phyloP scores from a whole-genome alignment of 2,888 invertebrate species.

The Polyommatus iphigenia region DNA sequence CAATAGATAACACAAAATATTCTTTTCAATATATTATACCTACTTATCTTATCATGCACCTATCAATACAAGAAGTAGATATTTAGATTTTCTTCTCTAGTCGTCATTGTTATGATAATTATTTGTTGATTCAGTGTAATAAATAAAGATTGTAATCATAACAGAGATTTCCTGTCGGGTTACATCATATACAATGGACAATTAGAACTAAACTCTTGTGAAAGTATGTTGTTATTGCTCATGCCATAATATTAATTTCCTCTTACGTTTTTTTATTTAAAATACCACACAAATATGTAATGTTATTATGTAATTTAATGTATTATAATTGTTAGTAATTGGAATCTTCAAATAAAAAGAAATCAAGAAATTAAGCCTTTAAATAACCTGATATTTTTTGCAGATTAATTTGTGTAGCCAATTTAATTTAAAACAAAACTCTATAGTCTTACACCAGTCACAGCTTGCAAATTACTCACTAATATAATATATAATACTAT shows the following conservation, averaged over 20 bases:
- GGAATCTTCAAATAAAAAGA: neutral
- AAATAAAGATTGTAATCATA: neutral
- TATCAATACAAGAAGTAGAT: conserved; percentile 10
- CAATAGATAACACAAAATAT: conserved; percentile 6
- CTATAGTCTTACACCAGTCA: neutral
- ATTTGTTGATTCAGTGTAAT: conserved; percentile 8
- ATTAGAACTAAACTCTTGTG: conserved; percentile 17
- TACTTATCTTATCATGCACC: conserved; percentile 6
- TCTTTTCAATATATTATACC: neutral
- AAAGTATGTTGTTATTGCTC: conserved; percentile 9
- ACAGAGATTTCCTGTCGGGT: neutral
- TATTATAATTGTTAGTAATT: neutral
- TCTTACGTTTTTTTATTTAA: conserved; percentile 7
- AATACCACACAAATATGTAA: neutral
- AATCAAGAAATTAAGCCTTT: neutral
- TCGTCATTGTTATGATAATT: conserved; percentile 9
- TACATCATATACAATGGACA: conserved; percentile 28
- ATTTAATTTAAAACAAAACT: neutral
- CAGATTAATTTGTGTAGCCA: too few species aligned
- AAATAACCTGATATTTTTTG: too few species aligned
- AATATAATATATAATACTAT: too few species aligned
- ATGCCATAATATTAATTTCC: conserved; percentile 9
- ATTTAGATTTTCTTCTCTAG: conserved; percentile 17
- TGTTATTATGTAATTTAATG: neutral
- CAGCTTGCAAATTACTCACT: neutral